Conservation (phyloP, 2,888 invertebrate genomes). For the Ectemnius continuus region DNA sequence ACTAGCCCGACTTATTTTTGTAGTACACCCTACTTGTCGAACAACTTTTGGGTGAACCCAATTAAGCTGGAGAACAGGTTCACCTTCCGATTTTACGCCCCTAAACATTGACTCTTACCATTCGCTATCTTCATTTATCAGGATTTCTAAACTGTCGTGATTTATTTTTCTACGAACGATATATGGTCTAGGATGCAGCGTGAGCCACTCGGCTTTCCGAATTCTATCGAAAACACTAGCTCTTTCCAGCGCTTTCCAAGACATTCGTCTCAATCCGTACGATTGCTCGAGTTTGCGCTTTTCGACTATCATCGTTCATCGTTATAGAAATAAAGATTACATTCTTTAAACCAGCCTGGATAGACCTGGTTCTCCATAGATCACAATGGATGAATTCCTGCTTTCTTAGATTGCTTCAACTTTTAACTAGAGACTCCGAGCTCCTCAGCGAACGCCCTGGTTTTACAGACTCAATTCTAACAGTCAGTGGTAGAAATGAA, state of each 20-base stretch:
- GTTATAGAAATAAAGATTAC: too few species aligned
- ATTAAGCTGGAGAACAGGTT: neutral
- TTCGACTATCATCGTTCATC: constrained; percentile 9
- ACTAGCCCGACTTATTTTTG: constrained; percentile 57
- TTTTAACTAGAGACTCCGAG: too few species aligned
- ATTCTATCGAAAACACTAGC: constrained; percentile 25
- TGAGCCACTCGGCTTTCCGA: constrained; percentile 14
- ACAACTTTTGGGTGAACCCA: neutral
- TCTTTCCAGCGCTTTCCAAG: neutral
- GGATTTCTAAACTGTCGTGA: constrained; percentile 27
- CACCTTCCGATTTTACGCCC: constrained; percentile 25
- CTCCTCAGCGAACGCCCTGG: too few species aligned
- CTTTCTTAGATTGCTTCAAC: too few species aligned
- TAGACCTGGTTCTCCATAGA: too few species aligned
- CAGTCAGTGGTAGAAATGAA: too few species aligned
- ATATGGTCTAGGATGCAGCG: constrained; percentile 17
- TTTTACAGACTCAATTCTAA: too few species aligned
- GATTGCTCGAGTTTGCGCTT: constrained; percentile 13
- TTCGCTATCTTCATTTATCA: constrained; percentile 33
- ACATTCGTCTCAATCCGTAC: constrained; percentile 35
- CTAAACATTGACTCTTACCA: too few species aligned
- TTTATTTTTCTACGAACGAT: constrained; percentile 34
- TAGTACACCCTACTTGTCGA: constrained; percentile 2
- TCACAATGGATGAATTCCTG: too few species aligned
- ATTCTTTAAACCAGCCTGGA: too few species aligned